Percentiles rank a stretch among this genome's conserved stretches.
Evolutionary conservation across 1,140 invertebrate genomes (phyloP).

Genomic region (Teleopsis dalmanni): DNA sequence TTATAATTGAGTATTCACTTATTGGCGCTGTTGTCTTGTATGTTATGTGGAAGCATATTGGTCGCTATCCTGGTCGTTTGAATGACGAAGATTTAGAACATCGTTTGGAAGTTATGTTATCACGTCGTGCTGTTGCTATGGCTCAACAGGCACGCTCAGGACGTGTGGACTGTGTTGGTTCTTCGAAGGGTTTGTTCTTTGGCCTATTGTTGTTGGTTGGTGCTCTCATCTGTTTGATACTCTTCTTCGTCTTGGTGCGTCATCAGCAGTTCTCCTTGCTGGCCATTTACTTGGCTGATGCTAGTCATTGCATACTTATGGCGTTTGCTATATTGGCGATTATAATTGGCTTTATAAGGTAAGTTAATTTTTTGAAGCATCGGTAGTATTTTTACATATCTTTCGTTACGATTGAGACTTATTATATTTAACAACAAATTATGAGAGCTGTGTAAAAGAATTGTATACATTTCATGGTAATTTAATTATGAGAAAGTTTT

Average conservation of each 20-base stretch:
- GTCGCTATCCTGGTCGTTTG: slow-evolving; percentile 70
- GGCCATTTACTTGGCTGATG: slow-evolving; percentile 83
- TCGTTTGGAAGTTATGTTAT: slow-evolving; percentile 73
- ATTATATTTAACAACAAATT: too few relatives aligned
- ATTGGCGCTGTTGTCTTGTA: slow-evolving; percentile 96
- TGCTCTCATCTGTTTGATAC: slow-evolving; percentile 85
- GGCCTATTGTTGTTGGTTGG: slow-evolving; percentile 81
- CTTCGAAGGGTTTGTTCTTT: slow-evolving; percentile 89
- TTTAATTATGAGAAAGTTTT: too few relatives aligned
- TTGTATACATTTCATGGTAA: too few relatives aligned
- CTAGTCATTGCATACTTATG: slow-evolving; percentile 82
- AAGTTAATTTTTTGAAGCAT: slow-evolving; percentile 31
- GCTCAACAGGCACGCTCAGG: slow-evolving; percentile 73
- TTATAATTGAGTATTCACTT: slow-evolving; percentile 94
- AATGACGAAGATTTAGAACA: slow-evolving; percentile 79
- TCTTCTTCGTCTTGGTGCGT: slow-evolving; percentile 88
- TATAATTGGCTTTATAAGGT: slow-evolving; percentile 81
- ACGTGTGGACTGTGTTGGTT: slow-evolving; percentile 84
- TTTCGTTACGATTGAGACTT: too few relatives aligned
- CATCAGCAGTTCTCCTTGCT: slow-evolving; percentile 69
- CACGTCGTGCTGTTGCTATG: slow-evolving; percentile 70
- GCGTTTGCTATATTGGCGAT: slow-evolving; percentile 80
- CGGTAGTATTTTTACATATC: too few relatives aligned
- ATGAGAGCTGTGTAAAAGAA: too few relatives aligned
- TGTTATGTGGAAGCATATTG: slow-evolving; percentile 96